Conservation (phyloP, 2,888 invertebrate species). For the Zele albiditarsus region DNA sequence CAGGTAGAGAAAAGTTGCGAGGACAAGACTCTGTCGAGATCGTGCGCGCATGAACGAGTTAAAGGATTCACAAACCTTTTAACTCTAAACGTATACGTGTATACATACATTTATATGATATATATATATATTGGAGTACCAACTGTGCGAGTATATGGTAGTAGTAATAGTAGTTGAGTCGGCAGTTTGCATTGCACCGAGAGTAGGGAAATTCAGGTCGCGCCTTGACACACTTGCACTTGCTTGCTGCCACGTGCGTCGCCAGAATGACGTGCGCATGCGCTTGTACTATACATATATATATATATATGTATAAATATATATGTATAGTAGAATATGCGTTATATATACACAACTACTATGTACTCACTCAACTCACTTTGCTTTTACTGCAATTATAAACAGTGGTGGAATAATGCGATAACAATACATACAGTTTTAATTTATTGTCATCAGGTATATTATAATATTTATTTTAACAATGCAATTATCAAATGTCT, state of each 20-base stretch:
- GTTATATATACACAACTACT: constrained; percentile 30
- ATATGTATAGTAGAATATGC: background rate
- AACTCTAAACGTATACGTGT: constrained; percentile 4
- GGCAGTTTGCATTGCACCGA: constrained; percentile 44
- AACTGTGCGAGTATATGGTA: background rate
- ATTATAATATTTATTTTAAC: background rate
- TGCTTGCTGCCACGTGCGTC: constrained; percentile 68
- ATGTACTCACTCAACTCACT: constrained; percentile 42
- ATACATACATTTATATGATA: background rate
- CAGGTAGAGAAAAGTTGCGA: constrained; percentile 25
- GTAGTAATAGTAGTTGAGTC: constrained; percentile 24
- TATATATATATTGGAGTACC: constrained; percentile 1
- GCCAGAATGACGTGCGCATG: constrained; percentile 61
- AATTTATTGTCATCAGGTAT: constrained; percentile 4
- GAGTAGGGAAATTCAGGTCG: constrained; percentile 73
- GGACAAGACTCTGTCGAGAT: background rate
- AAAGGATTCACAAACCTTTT: constrained; percentile 30
- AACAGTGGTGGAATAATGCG: background rate
- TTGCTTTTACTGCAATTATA: constrained; percentile 16
- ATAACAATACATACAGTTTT: background rate
- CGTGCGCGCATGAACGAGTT: background rate
- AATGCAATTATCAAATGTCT: background rate
- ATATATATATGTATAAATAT: background rate
- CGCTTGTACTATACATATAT: constrained; percentile 26
- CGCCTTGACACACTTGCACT: constrained; percentile 73